Evolutionary conservation across 2,888 invertebrate genomes (phyloP).

Genomic region (Scaptomyza reducta): DNA sequence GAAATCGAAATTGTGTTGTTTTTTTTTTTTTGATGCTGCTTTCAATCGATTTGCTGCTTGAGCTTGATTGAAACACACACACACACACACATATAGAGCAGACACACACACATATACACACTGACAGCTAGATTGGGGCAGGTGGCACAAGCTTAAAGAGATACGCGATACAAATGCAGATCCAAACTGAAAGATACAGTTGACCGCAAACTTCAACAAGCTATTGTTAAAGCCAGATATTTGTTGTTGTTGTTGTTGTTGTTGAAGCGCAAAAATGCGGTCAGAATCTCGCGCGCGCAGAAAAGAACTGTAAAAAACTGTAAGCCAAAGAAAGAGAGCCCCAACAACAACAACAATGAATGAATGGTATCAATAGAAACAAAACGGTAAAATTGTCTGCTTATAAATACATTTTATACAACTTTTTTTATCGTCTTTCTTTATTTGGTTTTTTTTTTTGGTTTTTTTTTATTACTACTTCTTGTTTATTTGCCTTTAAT

Average conservation of each 20-base stretch:
- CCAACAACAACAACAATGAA: slow-evolving; percentile 23
- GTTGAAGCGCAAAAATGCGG: slow-evolving; percentile 71
- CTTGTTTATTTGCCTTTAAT: slow-evolving; percentile 56
- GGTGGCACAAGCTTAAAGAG: slow-evolving; percentile 22
- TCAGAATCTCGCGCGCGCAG: slow-evolving; percentile 70
- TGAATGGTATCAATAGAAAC: slow-evolving; percentile 53
- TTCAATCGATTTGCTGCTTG: slow-evolving; percentile 37
- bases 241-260: slow-evolving; percentile 14
- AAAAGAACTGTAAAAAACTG: slow-evolving; percentile 74
- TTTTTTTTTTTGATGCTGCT: slow-evolving; percentile 35
- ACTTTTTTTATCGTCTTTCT: background rate
- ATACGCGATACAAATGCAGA: slow-evolving; percentile 30
- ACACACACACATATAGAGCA: slow-evolving; percentile 13
- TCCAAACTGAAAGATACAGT: slow-evolving; percentile 25
- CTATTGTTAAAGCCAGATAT: slow-evolving; percentile 31
- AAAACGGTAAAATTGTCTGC: slow-evolving; percentile 62
- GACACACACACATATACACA: background rate
- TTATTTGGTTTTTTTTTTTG: background rate
- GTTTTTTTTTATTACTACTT: slow-evolving; percentile 6
- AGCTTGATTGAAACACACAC: too few relatives aligned
- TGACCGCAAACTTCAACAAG: slow-evolving; percentile 27
- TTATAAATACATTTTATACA: slow-evolving; percentile 16
- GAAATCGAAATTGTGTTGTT: slow-evolving; percentile 63
- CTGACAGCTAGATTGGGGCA: slow-evolving; percentile 7
- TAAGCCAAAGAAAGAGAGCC: slow-evolving; percentile 4